phyloP scores from a whole-genome alignment of 2,797 vertebrate genomes.

The Sebastes taczanowskii region DNA sequence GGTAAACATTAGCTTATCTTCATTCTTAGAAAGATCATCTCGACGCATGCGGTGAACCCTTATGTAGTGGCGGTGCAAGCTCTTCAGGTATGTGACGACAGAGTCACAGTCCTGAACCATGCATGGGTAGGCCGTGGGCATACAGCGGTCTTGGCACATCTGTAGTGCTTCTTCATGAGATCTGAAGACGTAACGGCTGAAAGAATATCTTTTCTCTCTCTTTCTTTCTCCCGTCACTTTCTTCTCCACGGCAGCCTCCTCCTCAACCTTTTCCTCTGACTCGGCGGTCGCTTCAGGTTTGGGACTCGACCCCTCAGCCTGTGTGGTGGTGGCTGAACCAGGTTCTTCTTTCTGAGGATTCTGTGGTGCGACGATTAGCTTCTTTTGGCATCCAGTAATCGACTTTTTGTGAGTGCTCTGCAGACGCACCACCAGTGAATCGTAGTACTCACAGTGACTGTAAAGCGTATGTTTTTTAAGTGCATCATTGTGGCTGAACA shows the following conservation, averaged over 20 bases:
- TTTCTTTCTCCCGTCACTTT: background rate
- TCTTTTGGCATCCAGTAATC: conserved; percentile 84
- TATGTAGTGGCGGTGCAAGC: conserved; percentile 92
- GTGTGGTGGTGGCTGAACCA: conserved; percentile 31
- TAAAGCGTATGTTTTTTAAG: conserved; percentile 91
- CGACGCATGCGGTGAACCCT: conserved; percentile 86
- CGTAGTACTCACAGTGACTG: conserved; percentile 88
- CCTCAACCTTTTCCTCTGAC: conserved; percentile 38
- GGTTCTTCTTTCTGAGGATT: conserved; percentile 61
- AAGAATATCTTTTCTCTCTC: background rate
- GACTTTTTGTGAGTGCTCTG: conserved; percentile 89
- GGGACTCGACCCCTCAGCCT: conserved; percentile 36
- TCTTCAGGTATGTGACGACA: conserved; percentile 89
- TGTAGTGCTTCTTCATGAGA: conserved; percentile 94
- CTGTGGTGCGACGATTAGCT: conserved; percentile 81
- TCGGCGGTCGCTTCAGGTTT: conserved; percentile 22
- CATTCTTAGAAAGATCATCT: conserved; percentile 77
- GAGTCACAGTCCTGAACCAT: conserved; percentile 95
- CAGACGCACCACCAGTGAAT: conserved; percentile 88
- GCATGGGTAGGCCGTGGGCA: conserved; percentile 90
- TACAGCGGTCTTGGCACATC: conserved; percentile 92
- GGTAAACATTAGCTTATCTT: conserved; percentile 83
- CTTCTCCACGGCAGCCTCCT: conserved; percentile 4
- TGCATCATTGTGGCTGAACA: conserved; percentile 87
- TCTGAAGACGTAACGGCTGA: conserved; percentile 70